These are phyloP conservation scores for Drosophila funebris DNA, from an alignment of 1,140 invertebrate genomes.

Conservation along the genomic window DNA sequence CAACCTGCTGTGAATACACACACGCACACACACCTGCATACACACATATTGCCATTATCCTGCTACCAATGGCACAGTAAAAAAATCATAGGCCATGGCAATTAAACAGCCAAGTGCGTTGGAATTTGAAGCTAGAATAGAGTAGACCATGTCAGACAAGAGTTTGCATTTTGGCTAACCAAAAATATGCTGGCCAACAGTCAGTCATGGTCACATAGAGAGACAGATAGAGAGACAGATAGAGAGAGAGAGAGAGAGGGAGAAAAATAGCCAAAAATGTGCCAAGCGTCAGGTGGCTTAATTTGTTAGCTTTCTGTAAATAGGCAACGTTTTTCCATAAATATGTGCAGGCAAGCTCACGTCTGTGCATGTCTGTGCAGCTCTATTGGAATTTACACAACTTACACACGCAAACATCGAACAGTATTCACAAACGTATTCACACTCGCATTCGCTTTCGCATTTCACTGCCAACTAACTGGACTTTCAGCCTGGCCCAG, in stretches of 20 bases:
- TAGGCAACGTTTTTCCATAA: constrained; percentile 12
- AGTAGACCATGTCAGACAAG: not conserved
- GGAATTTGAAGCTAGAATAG: not conserved
- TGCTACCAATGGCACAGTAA: constrained; percentile 7
- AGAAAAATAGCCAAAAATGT: not conserved
- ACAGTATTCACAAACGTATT: constrained; percentile 2
- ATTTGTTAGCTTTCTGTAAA: constrained; percentile 5
- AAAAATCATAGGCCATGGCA: constrained; percentile 34
- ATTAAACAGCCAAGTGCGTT: constrained; percentile 60
- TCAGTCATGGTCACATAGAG: not conserved
- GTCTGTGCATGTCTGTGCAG: constrained; percentile 12
- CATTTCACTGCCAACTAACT: not conserved
- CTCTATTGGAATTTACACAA: constrained; percentile 61
- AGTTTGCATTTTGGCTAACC: constrained; percentile 32
- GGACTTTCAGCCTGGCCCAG: not conserved
- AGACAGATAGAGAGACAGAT: not conserved
- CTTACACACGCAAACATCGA: constrained; percentile 47
- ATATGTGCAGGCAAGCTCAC: not conserved
- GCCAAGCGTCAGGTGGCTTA: constrained; percentile 15
- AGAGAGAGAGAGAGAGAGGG: not conserved
- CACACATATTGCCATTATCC: constrained; percentile 14
- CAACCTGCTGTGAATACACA: constrained; percentile 38
- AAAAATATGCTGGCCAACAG: constrained; percentile 28
- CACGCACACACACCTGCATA: not conserved
- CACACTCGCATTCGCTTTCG: not conserved